These are phyloP conservation scores for Calosoma granatense DNA, from an alignment of 1,140 invertebrate genomes.

Conservation along the genomic window DNA sequence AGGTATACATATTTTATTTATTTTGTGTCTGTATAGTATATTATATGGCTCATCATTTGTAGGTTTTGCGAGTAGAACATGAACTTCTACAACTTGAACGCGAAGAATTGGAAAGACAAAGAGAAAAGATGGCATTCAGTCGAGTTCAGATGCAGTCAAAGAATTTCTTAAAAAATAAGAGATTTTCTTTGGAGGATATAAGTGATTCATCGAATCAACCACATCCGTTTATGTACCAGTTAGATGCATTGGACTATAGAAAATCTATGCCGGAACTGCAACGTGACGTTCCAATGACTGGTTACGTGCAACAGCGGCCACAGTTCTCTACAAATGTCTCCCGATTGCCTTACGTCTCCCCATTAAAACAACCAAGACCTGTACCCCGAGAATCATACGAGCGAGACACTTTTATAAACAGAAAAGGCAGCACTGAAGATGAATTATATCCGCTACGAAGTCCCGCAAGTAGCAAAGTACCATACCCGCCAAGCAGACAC, in stretches of 20 bases:
- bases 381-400: neutral
- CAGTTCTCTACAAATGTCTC: neutral
- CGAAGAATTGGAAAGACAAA: constrained; percentile 63
- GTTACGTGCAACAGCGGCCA: neutral
- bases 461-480: constrained; percentile 42
- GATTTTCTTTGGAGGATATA: constrained; percentile 51
- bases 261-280: constrained; percentile 43
- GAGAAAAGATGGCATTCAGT: constrained; percentile 53
- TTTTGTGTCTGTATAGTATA: neutral
- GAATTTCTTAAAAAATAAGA: constrained; percentile 39
- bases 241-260: constrained; percentile 32
- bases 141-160: constrained; percentile 40
- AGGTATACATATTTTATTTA: constrained; percentile 16
- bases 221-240: constrained; percentile 23
- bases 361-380: neutral
- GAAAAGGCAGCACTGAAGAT: neutral
- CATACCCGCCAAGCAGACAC: constrained; percentile 42
- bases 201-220: constrained; percentile 23
- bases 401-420: neutral
- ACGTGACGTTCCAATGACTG: neutral
- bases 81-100: constrained; percentile 65
- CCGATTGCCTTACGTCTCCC: neutral
- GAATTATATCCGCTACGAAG: constrained; percentile 20
- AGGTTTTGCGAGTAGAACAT: constrained; percentile 63
- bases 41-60: constrained; percentile 31